Conservation (phyloP, 2,797 vertebrate genomes). For the Microctenopoma steveboyesi region DNA sequence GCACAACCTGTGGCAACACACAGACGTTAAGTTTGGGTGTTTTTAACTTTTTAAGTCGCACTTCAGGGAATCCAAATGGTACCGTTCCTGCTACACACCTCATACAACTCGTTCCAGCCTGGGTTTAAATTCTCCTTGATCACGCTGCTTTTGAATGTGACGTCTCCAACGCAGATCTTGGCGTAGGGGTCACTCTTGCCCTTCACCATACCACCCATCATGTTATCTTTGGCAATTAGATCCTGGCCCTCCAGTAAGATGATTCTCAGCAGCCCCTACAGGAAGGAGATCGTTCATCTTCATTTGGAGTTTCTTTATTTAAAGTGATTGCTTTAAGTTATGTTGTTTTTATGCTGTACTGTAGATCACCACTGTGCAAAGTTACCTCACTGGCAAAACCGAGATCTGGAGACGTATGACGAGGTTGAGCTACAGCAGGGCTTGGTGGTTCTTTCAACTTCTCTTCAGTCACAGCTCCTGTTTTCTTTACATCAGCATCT, state of each 20-base stretch:
- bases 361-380: background rate
- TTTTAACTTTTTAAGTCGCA: background rate
- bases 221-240: conserved; percentile 90
- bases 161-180: conserved; percentile 81
- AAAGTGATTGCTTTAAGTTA: background rate
- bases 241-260: conserved; percentile 90
- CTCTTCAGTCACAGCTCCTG: conserved; percentile 54
- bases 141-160: conserved; percentile 85
- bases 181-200: conserved; percentile 95
- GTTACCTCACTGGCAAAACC: conserved; percentile 87
- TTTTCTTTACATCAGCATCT: conserved; percentile 36
- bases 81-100: conserved; percentile 77
- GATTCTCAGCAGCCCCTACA: conserved; percentile 89
- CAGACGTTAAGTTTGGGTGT: background rate
- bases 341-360: background rate
- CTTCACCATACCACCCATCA: conserved; percentile 85
- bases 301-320: background rate
- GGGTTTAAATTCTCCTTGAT: conserved; percentile 91
- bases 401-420: conserved; percentile 82
- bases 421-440: conserved; percentile 64
- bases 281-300: background rate
- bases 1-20: conserved; percentile 78
- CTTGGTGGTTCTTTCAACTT: conserved; percentile 60
- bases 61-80: background rate
- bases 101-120: conserved; percentile 91